phyloP scores from a whole-genome alignment of 2,113 vertebrate species.

The Petrocephalus zakoni region DNA sequence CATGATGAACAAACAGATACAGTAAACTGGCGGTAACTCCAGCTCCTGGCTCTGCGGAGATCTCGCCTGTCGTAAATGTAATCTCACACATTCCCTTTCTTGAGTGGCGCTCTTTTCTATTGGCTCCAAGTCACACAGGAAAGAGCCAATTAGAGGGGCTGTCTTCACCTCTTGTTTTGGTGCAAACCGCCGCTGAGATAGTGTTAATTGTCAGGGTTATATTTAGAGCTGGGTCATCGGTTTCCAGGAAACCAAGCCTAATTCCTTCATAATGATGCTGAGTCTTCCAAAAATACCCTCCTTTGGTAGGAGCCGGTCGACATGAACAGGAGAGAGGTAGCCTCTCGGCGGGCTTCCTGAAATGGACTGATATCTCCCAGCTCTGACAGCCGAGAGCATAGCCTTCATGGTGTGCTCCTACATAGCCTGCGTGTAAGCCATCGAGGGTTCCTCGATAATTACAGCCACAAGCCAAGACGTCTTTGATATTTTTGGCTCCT shows the following conservation, averaged over 20 bases:
- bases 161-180: conserved; percentile 24
- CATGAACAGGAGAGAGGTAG: conserved; percentile 12
- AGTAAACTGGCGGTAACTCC: neutral
- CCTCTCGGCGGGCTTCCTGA: conserved; percentile 1
- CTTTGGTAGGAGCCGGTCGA: conserved; percentile 33
- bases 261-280: conserved; percentile 37
- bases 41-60: conserved; percentile 27
- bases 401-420: neutral
- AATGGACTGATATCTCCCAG: conserved; percentile 4
- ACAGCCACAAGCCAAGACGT: neutral
- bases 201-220: conserved; percentile 43
- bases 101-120: conserved; percentile 31
- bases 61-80: conserved; percentile 65
- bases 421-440: neutral
- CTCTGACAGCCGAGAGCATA: neutral
- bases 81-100: conserved; percentile 46
- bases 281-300: conserved; percentile 32
- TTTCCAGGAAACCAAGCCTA: conserved; percentile 33
- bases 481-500: neutral
- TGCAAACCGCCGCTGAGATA: conserved; percentile 39
- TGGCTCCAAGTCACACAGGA: conserved; percentile 56
- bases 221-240: conserved; percentile 46
- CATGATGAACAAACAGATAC: conserved; percentile 8
- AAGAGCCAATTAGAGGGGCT: conserved; percentile 62
- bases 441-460: neutral